Conservation (phyloP, 2,888 invertebrate species). For the Dugesia japonica region DNA sequence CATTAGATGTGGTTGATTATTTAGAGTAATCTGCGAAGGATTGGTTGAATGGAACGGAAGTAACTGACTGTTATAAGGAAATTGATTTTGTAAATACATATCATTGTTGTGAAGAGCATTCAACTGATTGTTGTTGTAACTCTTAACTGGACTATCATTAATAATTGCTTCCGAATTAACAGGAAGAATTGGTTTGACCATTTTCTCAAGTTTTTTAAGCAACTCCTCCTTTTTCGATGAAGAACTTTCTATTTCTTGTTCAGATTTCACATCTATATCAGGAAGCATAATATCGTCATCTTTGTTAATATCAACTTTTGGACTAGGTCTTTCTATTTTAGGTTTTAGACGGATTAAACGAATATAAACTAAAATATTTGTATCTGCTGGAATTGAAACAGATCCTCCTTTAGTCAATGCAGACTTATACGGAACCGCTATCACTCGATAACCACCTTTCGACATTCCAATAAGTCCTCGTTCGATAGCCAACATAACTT, state of each 20-base stretch:
- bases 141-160: background rate
- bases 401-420: background rate
- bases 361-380: background rate
- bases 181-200: background rate
- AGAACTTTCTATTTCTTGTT: background rate
- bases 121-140: background rate
- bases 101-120: background rate
- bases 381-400: background rate
- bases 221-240: background rate
- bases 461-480: constrained; percentile 26
- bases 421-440: constrained; percentile 24
- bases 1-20: background rate
- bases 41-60: background rate
- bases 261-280: background rate
- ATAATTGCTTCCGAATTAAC: background rate
- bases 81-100: too few relatives aligned
- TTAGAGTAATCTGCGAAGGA: background rate
- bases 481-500: constrained; percentile 11
- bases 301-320: background rate
- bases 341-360: background rate
- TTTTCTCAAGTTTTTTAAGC: background rate
- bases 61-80: background rate
- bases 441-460: constrained; percentile 22
- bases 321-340: background rate
- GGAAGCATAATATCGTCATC: background rate